Conservation (phyloP, 2,797 vertebrate genomes). For the Picus viridis region DNA sequence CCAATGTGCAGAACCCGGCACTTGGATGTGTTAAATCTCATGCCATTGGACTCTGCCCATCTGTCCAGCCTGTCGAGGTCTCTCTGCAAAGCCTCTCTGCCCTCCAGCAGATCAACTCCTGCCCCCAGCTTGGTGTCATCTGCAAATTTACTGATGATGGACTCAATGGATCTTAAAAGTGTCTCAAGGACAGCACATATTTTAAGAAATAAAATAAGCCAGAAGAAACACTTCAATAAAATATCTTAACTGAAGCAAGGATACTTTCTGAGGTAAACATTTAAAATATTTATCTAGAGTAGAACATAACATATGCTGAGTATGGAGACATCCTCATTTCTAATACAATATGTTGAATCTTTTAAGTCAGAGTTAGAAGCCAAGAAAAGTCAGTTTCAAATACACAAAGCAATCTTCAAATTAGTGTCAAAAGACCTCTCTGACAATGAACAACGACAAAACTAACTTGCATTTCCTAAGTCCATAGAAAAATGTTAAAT, state of each 20-base stretch:
- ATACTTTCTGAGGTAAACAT: background rate
- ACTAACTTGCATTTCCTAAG: background rate
- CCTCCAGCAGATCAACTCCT: no score
- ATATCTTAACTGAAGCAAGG: background rate
- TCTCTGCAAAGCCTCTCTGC: no score
- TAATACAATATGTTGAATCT: background rate
- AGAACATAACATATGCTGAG: background rate
- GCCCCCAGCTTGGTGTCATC: no score
- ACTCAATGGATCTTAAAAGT: background rate
- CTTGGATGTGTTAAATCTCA: no score
- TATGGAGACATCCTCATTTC: background rate
- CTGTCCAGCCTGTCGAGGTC: no score
- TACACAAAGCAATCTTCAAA: background rate
- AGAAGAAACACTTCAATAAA: background rate
- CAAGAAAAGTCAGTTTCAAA: background rate
- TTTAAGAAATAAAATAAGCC: background rate
- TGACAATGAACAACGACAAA: constrained; percentile 1
- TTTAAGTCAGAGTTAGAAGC: background rate
- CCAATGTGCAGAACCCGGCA: no score
- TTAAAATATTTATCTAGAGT: background rate
- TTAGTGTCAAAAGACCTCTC: background rate
- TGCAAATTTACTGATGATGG: no score
- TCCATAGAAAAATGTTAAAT: background rate
- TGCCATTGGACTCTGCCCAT: no score
- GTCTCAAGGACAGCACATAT: background rate